Evolutionary conservation across 37 sponge, comb jelly and placozoan species (phyloP).

Genomic region (Lycopodina hypogea): DNA sequence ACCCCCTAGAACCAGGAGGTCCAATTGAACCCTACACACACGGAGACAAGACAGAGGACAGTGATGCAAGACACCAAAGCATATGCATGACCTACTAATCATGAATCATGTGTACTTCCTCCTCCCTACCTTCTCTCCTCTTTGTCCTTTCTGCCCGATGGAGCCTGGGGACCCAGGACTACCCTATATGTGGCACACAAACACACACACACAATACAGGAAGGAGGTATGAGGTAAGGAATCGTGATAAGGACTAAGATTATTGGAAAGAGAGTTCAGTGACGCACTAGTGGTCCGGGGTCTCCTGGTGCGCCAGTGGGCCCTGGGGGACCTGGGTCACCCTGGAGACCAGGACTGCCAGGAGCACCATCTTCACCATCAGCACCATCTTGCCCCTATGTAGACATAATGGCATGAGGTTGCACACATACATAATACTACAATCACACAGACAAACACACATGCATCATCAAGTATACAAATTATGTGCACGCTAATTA

Average conservation of each 20-base stretch:
- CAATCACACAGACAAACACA: no score
- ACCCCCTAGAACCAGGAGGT: constrained; percentile 46
- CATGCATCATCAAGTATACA: background rate
- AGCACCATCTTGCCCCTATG: constrained; percentile 41
- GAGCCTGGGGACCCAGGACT: constrained; percentile 37
- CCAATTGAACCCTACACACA: constrained; percentile 27
- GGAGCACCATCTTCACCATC: constrained; percentile 51
- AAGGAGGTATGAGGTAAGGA: no score
- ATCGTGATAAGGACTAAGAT: background rate
- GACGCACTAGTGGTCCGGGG: constrained; percentile 42
- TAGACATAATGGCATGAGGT: background rate
- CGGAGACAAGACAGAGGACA: background rate
- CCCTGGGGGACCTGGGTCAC: constrained; percentile 49
- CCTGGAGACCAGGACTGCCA: constrained; percentile 40
- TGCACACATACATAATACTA: no score
- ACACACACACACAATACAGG: no score
- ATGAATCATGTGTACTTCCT: no score
- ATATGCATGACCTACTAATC: no score
- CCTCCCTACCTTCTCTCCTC: constrained; percentile 58
- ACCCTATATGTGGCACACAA: constrained; percentile 44
- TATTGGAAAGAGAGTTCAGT: background rate
- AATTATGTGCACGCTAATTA: no score
- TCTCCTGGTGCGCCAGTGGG: constrained; percentile 65
- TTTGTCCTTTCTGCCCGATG: constrained; percentile 42
- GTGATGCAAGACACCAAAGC: background rate